Evolutionary conservation across 2,888 invertebrate species (phyloP), one percentile per base, ranked within the genome.

Genomic region (Zeuzera pyrina): DNA sequence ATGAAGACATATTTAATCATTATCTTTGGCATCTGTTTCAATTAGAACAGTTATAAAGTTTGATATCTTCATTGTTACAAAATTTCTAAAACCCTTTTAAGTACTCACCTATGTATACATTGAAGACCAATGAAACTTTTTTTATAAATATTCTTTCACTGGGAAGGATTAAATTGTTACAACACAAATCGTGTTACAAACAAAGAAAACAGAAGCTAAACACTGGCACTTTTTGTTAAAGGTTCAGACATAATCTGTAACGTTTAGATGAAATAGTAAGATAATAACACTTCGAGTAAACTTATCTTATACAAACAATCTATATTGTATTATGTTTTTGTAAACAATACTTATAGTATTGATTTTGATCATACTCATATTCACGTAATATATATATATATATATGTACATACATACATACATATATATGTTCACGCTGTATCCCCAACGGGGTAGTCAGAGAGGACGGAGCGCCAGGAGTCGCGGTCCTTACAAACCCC

Each of bases 171-270:
- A 48, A 41, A 40, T 36, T 45, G 47, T 42, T 50, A 71, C 70
- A 77, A 72, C 63, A 62, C 60, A 69, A 73, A 72, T 73, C 68
- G 56, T 47, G 49, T 70, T 66, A 70, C 64, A 67, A 68, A 69
- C 64, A 73, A 66, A 61, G 47, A 57, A 54, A 62, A 66, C 70
- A 62, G 77, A 62, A 68, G 74, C 59, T 43, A 62, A 67, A 67
- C 56, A 58, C 42, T 39, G 39, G 52, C 59, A 61, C 59, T 58
- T 61, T 54, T 47, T 51, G 41, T 44, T 29, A 49, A 53, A 47
- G 47, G 51, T 47, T 61, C 52, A 44, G 46, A 49, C 39, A 47
- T 57, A 64, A 68, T 70, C 63, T 60, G 42, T 45, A 47, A 50
- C 38, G 48, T 47, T 50, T 46, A 57, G 72, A 76, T 74, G 58